A percentile compares a stretch with the other conserved stretches of the same genome.
Conservation (phyloP, 1,140 invertebrate genomes). For the Brachionus rotundiformis region DNA sequence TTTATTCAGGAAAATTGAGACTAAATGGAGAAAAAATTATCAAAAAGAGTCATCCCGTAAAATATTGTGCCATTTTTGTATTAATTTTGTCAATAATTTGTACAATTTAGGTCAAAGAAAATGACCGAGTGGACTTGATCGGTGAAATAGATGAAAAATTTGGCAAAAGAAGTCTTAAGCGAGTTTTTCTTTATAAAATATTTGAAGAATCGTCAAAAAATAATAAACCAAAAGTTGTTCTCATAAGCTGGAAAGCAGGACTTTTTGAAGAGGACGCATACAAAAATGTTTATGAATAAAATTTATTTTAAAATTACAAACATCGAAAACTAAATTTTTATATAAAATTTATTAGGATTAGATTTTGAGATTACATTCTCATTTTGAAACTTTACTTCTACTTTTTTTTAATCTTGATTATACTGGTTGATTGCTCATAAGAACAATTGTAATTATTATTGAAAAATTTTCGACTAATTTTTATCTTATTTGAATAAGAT, state of each 20-base stretch:
- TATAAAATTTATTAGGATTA: too few relatives aligned
- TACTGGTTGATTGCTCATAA: neutral
- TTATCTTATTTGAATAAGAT: neutral
- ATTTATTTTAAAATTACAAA: neutral
- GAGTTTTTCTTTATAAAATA: slow-evolving; percentile 34
- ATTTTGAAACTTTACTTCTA: too few relatives aligned
- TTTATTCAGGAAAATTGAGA: slow-evolving; percentile 42
- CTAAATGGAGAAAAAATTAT: slow-evolving; percentile 45
- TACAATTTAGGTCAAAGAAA: slow-evolving; percentile 7
- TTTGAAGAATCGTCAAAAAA: slow-evolving; percentile 29
- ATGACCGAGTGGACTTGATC: slow-evolving; percentile 29
- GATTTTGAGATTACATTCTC: too few relatives aligned
- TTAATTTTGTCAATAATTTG: neutral
- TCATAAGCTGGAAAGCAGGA: slow-evolving; percentile 24
- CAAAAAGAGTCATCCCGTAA: slow-evolving; percentile 39
- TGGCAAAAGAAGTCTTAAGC: slow-evolving; percentile 12
- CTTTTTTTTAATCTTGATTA: neutral
- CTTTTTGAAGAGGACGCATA: slow-evolving; percentile 44
- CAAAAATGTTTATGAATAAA: slow-evolving; percentile 11
- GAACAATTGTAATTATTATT: neutral
- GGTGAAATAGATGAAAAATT: slow-evolving; percentile 41
- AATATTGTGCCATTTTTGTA: neutral
- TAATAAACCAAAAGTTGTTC: slow-evolving; percentile 33
- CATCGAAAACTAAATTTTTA: too few relatives aligned
- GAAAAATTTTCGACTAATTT: neutral